These are phyloP conservation scores for Crotalus tigris DNA, from an alignment of 2,113 vertebrate genomes.

Conservation along the genomic window DNA sequence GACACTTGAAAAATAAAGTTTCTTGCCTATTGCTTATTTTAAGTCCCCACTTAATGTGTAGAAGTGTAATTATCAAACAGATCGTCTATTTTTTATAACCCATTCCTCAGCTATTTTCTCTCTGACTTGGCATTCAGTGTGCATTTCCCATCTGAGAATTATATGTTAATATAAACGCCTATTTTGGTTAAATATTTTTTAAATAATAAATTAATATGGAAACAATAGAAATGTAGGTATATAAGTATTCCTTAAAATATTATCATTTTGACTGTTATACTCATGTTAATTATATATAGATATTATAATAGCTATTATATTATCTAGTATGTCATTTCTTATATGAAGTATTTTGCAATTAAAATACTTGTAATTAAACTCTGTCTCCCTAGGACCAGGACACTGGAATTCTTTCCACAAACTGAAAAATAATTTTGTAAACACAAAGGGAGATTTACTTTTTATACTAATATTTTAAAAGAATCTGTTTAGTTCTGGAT, in stretches of 20 bases:
- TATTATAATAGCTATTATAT: not conserved
- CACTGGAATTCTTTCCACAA: not conserved
- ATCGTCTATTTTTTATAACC: not conserved
- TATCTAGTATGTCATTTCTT: not conserved
- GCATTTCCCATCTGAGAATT: not conserved
- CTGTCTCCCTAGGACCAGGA: not conserved
- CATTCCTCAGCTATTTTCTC: not conserved
- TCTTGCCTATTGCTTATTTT: not conserved
- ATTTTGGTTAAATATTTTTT: not conserved
- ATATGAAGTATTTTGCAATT: not conserved
- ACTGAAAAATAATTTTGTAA: not conserved
- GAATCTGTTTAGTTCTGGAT: not conserved
- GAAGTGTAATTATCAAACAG: not conserved
- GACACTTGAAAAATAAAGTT: not conserved
- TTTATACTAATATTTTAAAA: not conserved
- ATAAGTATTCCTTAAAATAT: not conserved
- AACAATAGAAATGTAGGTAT: not conserved
- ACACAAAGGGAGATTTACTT: not conserved
- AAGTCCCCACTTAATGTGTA: not conserved
- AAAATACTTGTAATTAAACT: not conserved
- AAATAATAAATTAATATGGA: not conserved
- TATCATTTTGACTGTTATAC: not conserved
- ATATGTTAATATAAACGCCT: not conserved
- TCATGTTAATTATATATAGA: not conserved
- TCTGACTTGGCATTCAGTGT: not conserved